Evolutionary conservation across 2,113 vertebrate species (phyloP).

Genomic region (Rhinopomastus cyanomelas): DNA sequence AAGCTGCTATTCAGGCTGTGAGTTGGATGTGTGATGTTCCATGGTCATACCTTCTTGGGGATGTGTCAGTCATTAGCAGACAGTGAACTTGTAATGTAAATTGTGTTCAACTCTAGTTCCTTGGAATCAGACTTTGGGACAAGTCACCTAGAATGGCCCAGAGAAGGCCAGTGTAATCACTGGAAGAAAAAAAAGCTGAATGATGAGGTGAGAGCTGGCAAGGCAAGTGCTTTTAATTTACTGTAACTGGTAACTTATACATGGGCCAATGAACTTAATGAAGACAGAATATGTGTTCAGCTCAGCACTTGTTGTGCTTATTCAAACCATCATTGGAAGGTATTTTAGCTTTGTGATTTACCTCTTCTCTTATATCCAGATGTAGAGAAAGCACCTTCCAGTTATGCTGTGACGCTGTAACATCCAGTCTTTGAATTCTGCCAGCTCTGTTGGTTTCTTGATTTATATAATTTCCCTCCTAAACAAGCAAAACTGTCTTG

Average conservation of each 20-base stretch:
- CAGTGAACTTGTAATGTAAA: not conserved
- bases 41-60: fast-evolving
- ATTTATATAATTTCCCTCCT: not conserved
- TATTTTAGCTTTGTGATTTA: constrained; percentile 25
- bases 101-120: not conserved
- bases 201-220: not conserved
- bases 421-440: not conserved
- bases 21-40: not conserved
- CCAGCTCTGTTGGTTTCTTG: not conserved
- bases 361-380: not conserved
- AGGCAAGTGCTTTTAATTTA: constrained; percentile 38
- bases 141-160: not conserved
- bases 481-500: not conserved
- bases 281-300: constrained; percentile 3
- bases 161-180: not conserved
- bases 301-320: not conserved
- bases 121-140: not conserved
- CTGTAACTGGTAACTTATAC: not conserved
- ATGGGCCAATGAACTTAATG: not conserved
- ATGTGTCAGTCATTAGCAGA: not conserved
- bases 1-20: not conserved
- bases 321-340: not conserved
- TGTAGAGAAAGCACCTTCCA: not conserved
- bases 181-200: not conserved
- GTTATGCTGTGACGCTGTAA: not conserved